Percentiles rank a stretch among this genome's conserved stretches.
Conservation (phyloP, 2,797 vertebrate species). For the Limnodromus scolopaceus region DNA sequence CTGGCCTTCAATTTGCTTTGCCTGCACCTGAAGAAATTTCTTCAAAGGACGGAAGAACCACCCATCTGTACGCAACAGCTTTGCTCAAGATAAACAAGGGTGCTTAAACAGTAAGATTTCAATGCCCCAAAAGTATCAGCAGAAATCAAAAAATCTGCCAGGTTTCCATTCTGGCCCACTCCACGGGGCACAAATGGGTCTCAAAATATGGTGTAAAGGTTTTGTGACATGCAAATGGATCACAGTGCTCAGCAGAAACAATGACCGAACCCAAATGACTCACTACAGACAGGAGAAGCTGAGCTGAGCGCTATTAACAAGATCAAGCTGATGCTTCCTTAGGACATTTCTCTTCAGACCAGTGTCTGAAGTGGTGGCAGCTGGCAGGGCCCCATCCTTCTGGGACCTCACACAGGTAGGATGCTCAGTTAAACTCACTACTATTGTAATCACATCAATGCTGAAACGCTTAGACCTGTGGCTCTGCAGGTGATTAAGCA, state of each 20-base stretch:
- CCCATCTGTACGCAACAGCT: accelerated
- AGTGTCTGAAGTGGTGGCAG: neutral
- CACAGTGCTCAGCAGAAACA: neutral
- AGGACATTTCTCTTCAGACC: neutral
- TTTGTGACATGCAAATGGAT: neutral
- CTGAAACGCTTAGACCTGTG: neutral
- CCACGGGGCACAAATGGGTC: neutral
- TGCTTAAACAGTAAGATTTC: neutral
- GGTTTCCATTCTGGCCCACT: neutral
- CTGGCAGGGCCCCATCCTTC: neutral
- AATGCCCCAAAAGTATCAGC: neutral
- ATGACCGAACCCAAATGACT: neutral
- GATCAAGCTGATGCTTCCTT: neutral
- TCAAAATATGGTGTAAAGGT: neutral
- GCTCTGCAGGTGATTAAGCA: neutral
- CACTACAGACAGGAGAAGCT: neutral
- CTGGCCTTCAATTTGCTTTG: neutral
- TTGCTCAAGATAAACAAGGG: neutral
- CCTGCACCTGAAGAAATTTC: neutral
- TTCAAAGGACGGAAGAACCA: neutral
- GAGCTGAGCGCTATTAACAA: neutral
- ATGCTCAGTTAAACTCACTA: neutral
- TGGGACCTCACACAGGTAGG: neutral
- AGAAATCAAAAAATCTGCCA: neutral
- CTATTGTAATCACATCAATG: neutral